Evolutionary conservation across 2,797 vertebrate genomes (phyloP).

Genomic region (Premnoplex brunnescens): DNA sequence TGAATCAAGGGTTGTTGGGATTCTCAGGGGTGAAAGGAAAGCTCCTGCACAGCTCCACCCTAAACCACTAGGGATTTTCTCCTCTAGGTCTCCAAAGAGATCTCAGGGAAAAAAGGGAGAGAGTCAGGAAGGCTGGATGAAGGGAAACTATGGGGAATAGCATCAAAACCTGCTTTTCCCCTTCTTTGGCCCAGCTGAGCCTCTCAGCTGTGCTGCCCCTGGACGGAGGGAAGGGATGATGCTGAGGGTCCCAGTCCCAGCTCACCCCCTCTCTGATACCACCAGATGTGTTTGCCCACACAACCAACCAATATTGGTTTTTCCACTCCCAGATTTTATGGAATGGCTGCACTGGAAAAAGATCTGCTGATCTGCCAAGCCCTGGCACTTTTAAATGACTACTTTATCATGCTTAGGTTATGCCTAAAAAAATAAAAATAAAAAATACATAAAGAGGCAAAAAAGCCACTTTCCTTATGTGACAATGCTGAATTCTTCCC

Average conservation of each 20-base stretch:
- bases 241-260: background rate
- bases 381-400: background rate
- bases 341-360: background rate
- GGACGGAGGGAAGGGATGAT: background rate
- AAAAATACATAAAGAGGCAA: too few species aligned
- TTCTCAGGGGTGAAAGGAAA: background rate
- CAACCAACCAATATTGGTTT: background rate
- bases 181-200: background rate
- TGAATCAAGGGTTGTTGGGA: background rate
- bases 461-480: rapidly evolving
- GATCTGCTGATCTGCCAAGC: background rate
- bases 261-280: background rate
- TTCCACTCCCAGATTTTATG: background rate
- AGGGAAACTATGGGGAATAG: background rate
- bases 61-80: background rate
- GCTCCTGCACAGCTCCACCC: background rate
- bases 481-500: background rate
- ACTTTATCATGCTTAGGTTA: background rate
- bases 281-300: rapidly evolving
- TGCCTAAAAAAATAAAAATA: background rate
- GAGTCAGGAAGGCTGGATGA: background rate
- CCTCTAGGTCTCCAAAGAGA: background rate
- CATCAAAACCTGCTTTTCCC: background rate
- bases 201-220: background rate
- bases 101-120: background rate